These are phyloP conservation scores for Sphinx pinastri DNA, from an alignment of 2,888 invertebrate genomes.

Conservation along the genomic window DNA sequence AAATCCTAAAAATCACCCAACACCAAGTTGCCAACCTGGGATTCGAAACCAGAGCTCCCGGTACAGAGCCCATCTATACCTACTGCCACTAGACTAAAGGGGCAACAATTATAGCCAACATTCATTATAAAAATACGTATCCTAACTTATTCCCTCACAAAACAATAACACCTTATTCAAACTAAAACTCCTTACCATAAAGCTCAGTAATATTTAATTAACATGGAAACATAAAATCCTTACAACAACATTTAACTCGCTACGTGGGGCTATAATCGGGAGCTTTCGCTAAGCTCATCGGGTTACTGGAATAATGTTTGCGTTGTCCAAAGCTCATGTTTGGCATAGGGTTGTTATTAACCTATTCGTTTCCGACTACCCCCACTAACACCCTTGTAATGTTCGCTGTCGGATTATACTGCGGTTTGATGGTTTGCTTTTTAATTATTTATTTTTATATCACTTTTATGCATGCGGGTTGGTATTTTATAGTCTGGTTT, in stretches of 20 bases:
- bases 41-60: too few relatives aligned
- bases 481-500: too few relatives aligned
- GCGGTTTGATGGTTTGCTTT: conserved; percentile 8
- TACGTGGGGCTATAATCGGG: conserved; percentile 69
- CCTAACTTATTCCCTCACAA: too few relatives aligned
- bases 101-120: too few relatives aligned
- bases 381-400: conserved; percentile 17
- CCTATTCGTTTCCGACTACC: conserved; percentile 50
- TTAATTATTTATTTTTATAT: conserved; percentile 6
- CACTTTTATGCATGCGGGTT: too few relatives aligned
- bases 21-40: too few relatives aligned
- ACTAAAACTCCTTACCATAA: too few relatives aligned
- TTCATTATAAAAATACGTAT: neutral
- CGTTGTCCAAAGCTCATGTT: conserved; percentile 66
- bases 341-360: conserved; percentile 56
- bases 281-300: conserved; percentile 74
- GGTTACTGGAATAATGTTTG: conserved; percentile 82
- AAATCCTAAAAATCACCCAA: too few relatives aligned
- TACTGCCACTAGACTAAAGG: too few relatives aligned
- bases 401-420: conserved; percentile 12
- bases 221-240: neutral
- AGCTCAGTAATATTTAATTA: conserved; percentile 5
- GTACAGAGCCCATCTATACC: too few relatives aligned
- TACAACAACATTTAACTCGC: conserved; percentile 33
- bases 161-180: too few relatives aligned